Conservation (phyloP, 2,888 invertebrate species). For the Heliconius charithonia region DNA sequence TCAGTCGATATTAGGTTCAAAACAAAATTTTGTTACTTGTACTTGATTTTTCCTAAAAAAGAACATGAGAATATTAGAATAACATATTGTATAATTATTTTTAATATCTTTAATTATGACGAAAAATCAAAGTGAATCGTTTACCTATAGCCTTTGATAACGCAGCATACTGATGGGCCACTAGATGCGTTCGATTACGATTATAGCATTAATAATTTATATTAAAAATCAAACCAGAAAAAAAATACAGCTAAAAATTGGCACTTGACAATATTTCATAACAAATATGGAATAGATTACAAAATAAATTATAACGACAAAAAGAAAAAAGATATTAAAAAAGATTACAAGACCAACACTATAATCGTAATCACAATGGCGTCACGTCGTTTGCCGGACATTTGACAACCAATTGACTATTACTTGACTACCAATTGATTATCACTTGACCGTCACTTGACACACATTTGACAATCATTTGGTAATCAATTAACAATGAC, state of each 20-base stretch:
- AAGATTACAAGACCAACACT: neutral
- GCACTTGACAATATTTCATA: constrained; percentile 2
- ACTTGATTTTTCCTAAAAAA: neutral
- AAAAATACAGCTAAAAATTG: neutral
- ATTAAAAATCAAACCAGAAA: neutral
- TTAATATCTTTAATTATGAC: neutral
- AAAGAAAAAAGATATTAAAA: neutral
- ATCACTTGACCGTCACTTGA: neutral
- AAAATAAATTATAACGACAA: neutral
- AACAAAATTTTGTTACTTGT: constrained; percentile 7
- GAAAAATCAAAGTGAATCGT: constrained; percentile 29
- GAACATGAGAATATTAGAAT: neutral
- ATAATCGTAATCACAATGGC: constrained; percentile 14
- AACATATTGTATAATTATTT: constrained; percentile 4
- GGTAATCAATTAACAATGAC: too few species aligned
- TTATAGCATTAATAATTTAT: neutral
- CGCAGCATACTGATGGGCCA: constrained; percentile 11
- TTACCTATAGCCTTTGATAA: constrained; percentile 20
- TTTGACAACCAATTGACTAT: neutral
- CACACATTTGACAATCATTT: neutral
- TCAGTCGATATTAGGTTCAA: constrained; percentile 20
- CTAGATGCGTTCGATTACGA: neutral
- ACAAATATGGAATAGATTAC: constrained; percentile 1
- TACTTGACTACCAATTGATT: neutral
- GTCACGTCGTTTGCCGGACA: neutral